These are phyloP conservation scores for Tokudaia muenninki DNA, from an alignment of 2,797 vertebrate species.

Conservation along the genomic window DNA sequence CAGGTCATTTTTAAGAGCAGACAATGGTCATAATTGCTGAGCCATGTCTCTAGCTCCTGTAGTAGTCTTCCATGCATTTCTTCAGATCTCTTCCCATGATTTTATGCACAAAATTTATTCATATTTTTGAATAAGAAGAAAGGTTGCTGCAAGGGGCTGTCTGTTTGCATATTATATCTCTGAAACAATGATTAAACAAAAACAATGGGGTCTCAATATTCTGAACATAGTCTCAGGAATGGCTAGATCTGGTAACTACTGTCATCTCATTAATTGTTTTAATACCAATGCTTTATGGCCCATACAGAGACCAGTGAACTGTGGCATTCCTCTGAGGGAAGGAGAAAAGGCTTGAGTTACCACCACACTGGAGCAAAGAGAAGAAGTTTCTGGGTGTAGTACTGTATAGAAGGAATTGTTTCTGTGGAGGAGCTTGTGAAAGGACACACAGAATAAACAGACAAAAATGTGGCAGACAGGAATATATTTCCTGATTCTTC, in stretches of 20 bases:
- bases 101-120: slow-evolving; percentile 4
- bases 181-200: background rate
- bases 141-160: background rate
- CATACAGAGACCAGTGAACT: background rate
- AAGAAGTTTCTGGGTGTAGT: background rate
- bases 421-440: background rate
- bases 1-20: background rate
- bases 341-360: background rate
- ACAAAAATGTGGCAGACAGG: background rate
- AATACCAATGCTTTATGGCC: background rate
- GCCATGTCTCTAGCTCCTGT: background rate
- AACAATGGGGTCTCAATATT: background rate
- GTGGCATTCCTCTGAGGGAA: background rate
- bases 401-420: background rate
- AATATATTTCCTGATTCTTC: background rate
- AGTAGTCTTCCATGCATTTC: background rate
- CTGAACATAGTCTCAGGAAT: background rate
- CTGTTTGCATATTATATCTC: background rate
- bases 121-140: slow-evolving; percentile 31
- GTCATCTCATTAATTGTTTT: background rate
- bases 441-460: slow-evolving; percentile 6
- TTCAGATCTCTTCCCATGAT: background rate
- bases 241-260: background rate
- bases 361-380: background rate
- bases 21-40: background rate